Percentiles rank a stretch among this genome's conserved stretches.
Conservation (phyloP, 2,113 vertebrate genomes). For the Ammodytes marinus region DNA sequence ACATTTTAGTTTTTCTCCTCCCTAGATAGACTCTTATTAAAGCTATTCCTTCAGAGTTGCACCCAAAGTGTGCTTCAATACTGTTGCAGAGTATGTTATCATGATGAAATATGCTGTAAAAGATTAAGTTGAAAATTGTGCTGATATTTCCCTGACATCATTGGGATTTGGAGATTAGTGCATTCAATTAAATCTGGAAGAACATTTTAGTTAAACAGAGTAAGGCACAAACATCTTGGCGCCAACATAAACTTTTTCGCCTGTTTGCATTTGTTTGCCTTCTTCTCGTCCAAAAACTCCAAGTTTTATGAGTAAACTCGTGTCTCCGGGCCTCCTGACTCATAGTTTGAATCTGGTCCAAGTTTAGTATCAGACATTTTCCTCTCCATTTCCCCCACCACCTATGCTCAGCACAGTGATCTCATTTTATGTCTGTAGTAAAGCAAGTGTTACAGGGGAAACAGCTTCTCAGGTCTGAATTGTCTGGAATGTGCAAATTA, state of each 20-base stretch:
- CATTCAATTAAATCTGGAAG: neutral
- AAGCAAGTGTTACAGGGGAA: slow-evolving; percentile 19
- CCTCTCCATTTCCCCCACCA: slow-evolving; percentile 37
- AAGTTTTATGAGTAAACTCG: slow-evolving; percentile 4
- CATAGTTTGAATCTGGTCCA: slow-evolving; percentile 31
- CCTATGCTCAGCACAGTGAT: slow-evolving; percentile 1
- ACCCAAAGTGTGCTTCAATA: slow-evolving; percentile 18
- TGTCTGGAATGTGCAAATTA: slow-evolving; percentile 14
- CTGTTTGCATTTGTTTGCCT: slow-evolving; percentile 28
- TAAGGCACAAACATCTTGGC: neutral
- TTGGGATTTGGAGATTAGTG: neutral
- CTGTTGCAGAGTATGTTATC: neutral
- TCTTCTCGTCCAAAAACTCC: slow-evolving; percentile 7
- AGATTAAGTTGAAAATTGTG: neutral
- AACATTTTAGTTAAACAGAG: neutral
- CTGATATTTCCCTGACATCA: slow-evolving; percentile 1
- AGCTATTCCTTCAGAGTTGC: slow-evolving; percentile 1
- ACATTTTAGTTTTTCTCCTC: slow-evolving; percentile 31
- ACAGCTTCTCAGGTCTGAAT: slow-evolving; percentile 12
- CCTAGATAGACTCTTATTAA: slow-evolving; percentile 11
- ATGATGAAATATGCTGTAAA: neutral
- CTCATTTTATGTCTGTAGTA: neutral
- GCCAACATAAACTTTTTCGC: slow-evolving; percentile 26
- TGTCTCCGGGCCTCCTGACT: slow-evolving; percentile 31
- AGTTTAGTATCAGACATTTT: slow-evolving; percentile 48